Conservation (phyloP, 2,888 invertebrate genomes). For the Protophormia terraenovae region DNA sequence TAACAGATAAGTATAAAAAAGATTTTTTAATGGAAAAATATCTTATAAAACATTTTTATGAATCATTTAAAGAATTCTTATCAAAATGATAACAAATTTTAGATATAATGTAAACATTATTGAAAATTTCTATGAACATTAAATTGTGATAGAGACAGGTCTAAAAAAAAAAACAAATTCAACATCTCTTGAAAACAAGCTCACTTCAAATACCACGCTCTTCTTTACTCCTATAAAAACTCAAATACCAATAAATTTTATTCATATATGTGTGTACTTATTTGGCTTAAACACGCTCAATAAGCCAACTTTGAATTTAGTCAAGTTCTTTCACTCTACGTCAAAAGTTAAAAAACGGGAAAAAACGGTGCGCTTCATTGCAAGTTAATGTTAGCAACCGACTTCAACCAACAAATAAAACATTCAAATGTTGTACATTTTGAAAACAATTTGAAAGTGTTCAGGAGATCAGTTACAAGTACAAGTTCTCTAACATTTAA, state of each 20-base stretch:
- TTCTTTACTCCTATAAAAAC: not conserved
- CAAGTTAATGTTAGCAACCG: too few species aligned
- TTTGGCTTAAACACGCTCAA: conserved; percentile 42
- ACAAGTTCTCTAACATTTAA: conserved; percentile 28
- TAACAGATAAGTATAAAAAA: too few species aligned
- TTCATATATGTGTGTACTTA: not conserved
- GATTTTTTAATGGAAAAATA: too few species aligned
- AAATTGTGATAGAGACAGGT: not conserved
- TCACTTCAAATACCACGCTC: not conserved
- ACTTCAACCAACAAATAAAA: not conserved
- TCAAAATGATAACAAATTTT: conserved; percentile 13
- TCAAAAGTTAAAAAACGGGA: conserved; percentile 10
- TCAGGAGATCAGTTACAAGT: conserved; percentile 4
- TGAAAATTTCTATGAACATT: not conserved
- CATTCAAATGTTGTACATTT: not conserved
- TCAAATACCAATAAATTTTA: not conserved
- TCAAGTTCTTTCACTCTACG: conserved; percentile 54
- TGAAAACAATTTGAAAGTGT: conserved; percentile 6
- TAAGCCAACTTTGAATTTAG: conserved; percentile 59
- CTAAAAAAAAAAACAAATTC: not conserved
- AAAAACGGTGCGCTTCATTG: not conserved
- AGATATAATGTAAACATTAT: not conserved
- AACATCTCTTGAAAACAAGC: not conserved
- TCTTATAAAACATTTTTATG: not conserved
- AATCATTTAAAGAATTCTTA: not conserved